Evolutionary conservation across 2,888 invertebrate species (phyloP), one percentile per base, ranked within the genome.

Genomic region (Branchipolynoe longqiensis): DNA sequence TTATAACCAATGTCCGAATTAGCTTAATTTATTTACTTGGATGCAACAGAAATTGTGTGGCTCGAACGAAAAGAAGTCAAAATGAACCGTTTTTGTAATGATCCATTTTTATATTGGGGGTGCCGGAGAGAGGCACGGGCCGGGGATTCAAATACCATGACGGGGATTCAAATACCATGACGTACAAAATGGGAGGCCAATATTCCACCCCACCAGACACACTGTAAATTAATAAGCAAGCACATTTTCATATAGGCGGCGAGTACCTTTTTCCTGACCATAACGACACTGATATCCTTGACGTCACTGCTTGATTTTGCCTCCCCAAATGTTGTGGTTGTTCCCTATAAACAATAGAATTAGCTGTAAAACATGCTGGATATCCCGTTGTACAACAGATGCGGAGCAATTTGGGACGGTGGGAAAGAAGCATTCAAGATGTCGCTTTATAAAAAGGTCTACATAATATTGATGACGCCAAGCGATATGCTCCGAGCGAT

Each of bases 221-320:
- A 14, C 4, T 6, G 25, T 6, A 59, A 59, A 25, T 14, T 4
- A 6, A 59, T 59, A 25, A 6, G 6, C n/a, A 6, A 59, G n/a
- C 6, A 18, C 59, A 59, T 59, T 59, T 59, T 59, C 14, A 4
- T 8, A 59, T 25, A 12, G 25, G 25, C n/a, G 8, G 6, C 3
- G 31, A 28, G 14, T 84, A 87, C 87, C 87, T 88, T 88, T 84
- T 88, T 88, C 38, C 88, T 74, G 36, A 88, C 87, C 14, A 88
- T n/a, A n/a, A n/a, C 81, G 86, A 87, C 87, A 14, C 84, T 81
- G 59, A 87, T 86, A 41, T 74, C 59, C 28, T 62, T 14, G 2
- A 31, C 31, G 62, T 62, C 62, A 12, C 25, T 78, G n/a, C 31
- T 38, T 14, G 69, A 69, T 69, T 69, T 62, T 0, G 62, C 48